Evolutionary conservation across 2,797 vertebrate genomes (phyloP).

Genomic region (Tachyglossus aculeatus): DNA sequence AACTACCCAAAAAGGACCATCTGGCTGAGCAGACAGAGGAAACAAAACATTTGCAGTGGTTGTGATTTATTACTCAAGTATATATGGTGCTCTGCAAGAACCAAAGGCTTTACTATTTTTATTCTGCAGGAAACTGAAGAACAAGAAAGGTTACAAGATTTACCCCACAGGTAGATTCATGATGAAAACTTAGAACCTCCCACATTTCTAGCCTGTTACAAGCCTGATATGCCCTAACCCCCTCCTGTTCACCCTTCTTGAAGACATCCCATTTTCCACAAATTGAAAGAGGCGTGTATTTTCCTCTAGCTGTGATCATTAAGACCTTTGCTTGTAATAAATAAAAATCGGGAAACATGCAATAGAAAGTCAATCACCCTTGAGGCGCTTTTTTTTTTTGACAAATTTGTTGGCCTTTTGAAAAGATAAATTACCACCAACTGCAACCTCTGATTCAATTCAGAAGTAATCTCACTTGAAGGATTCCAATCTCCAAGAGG

Average conservation of each 20-base stretch:
- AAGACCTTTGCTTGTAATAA: constrained; percentile 4
- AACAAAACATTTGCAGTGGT: too few relatives aligned
- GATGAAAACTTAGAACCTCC: neutral
- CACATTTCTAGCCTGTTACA: neutral
- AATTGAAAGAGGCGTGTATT: neutral
- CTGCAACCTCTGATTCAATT: neutral
- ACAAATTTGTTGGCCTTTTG: constrained; percentile 11
- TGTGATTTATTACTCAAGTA: too few relatives aligned
- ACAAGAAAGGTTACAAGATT: too few relatives aligned
- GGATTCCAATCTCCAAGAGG: constrained; percentile 28
- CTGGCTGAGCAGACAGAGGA: too few relatives aligned
- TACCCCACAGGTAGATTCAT: neutral
- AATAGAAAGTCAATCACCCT: constrained; percentile 13
- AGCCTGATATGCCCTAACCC: neutral
- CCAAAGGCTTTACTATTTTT: too few relatives aligned
- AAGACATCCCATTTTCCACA: neutral
- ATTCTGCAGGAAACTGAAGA: too few relatives aligned
- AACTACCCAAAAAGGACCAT: too few relatives aligned
- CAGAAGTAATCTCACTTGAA: constrained; percentile 33
- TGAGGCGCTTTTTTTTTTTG: constrained; percentile 7
- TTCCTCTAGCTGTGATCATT: neutral
- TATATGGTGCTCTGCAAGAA: too few relatives aligned
- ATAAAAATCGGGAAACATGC: neutral
- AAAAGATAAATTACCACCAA: constrained; percentile 34
- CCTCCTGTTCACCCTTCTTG: neutral